Evolutionary conservation across 2,797 vertebrate genomes (phyloP).

Genomic region (Limnodromus scolopaceus): DNA sequence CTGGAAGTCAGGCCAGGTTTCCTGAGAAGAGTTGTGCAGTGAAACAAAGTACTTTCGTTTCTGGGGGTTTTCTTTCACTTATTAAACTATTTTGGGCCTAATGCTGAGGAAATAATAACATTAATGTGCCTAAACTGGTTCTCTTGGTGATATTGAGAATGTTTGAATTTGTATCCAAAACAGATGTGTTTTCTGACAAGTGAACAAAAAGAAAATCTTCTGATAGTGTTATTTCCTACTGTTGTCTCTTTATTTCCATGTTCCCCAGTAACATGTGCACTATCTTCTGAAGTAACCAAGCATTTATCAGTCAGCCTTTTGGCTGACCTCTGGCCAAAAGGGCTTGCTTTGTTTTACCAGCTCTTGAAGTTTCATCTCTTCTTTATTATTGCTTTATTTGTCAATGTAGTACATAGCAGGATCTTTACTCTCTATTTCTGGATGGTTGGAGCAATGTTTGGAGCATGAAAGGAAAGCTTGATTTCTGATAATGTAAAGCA

Average conservation of each 20-base stretch:
- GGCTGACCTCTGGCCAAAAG: background rate
- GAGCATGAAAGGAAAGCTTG: background rate
- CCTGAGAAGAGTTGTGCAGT: background rate
- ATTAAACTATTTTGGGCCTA: background rate
- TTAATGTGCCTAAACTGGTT: background rate
- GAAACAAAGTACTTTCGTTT: background rate
- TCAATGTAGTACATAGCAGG: background rate
- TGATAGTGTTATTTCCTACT: background rate
- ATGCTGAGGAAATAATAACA: background rate
- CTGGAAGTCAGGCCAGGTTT: background rate
- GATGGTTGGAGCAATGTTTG: background rate
- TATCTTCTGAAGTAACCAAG: background rate
- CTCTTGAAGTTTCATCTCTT: background rate
- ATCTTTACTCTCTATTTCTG: background rate
- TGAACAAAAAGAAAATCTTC: background rate
- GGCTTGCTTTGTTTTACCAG: background rate
- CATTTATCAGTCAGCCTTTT: background rate
- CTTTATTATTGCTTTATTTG: background rate
- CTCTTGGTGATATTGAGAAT: background rate
- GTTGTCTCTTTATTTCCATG: background rate
- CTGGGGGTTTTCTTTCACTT: background rate
- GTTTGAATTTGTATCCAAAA: background rate
- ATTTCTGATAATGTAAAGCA: background rate
- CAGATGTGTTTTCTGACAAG: background rate
- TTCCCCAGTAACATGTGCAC: background rate